Conservation (phyloP, 1,140 invertebrate species). For the Musca vetustissima region DNA sequence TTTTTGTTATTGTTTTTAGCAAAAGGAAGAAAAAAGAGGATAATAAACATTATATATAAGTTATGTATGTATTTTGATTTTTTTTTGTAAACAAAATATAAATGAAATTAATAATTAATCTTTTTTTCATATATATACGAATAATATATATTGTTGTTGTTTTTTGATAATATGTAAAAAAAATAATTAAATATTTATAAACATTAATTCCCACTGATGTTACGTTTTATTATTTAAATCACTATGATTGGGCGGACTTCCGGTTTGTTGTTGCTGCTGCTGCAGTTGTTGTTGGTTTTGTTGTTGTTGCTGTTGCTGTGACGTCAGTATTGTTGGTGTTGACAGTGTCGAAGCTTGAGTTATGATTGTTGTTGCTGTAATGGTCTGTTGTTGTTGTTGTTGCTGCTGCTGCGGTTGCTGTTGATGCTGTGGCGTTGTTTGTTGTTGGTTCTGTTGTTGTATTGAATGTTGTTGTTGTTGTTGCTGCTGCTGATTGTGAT, state of each 20-base stretch:
- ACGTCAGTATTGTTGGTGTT: constrained; percentile 50
- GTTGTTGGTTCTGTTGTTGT: constrained; percentile 46
- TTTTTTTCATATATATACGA: background rate
- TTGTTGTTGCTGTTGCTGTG: constrained; percentile 28
- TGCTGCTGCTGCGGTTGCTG: constrained; percentile 37
- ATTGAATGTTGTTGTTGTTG: constrained; percentile 39
- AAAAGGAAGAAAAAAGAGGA: too few species aligned
- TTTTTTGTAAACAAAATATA: constrained; percentile 5
- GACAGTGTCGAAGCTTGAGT: constrained; percentile 53
- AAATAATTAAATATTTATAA: constrained; percentile 54
- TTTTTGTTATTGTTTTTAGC: too few species aligned
- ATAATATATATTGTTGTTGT: background rate
- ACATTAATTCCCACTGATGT: constrained; percentile 57
- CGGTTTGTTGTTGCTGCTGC: constrained; percentile 37
- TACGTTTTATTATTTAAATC: constrained; percentile 55
- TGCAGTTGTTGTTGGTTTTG: constrained; percentile 34
- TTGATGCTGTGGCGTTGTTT: constrained; percentile 37
- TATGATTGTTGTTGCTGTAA: constrained; percentile 54
- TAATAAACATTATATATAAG: too few species aligned
- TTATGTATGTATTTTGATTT: too few species aligned
- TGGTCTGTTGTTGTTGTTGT: constrained; percentile 51
- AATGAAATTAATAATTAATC: constrained; percentile 15
- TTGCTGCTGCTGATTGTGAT: constrained; percentile 19
- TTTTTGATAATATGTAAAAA: background rate
- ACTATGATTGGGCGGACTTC: constrained; percentile 54